Conservation (phyloP, 2,797 vertebrate genomes). For the Tenualosa ilisha region DNA sequence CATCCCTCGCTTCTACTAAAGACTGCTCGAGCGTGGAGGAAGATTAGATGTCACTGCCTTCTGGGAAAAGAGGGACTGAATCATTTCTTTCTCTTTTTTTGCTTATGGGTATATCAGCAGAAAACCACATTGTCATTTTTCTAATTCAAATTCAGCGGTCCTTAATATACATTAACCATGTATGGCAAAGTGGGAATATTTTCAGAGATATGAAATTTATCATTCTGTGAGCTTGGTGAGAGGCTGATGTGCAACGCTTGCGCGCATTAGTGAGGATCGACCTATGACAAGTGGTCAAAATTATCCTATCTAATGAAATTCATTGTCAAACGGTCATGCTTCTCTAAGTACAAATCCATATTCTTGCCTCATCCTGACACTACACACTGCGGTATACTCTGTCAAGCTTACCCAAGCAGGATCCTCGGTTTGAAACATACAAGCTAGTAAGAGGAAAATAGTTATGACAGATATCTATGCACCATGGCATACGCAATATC, state of each 20-base stretch:
- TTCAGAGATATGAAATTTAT: not conserved
- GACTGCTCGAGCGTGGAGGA: not conserved
- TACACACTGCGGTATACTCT: not conserved
- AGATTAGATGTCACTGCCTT: slow-evolving; percentile 20
- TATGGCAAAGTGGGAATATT: not conserved
- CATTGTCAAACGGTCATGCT: slow-evolving; percentile 2
- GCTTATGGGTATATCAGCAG: not conserved
- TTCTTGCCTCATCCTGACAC: not conserved
- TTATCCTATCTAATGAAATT: slow-evolving; percentile 4
- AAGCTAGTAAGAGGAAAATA: not conserved
- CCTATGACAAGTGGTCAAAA: slow-evolving; percentile 24
- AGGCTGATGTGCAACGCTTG: not conserved
- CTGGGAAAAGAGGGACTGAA: slow-evolving; percentile 1
- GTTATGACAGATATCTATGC: not conserved
- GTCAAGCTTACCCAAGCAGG: not conserved
- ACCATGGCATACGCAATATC: not conserved
- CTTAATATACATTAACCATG: not conserved
- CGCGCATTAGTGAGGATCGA: not conserved
- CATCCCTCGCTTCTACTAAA: slow-evolving; percentile 14
- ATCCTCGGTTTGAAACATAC: not conserved
- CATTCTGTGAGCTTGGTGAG: not conserved
- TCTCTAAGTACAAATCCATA: not conserved
- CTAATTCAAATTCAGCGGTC: not conserved
- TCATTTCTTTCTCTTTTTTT: not conserved
- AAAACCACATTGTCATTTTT: not conserved